A percentile compares a stretch with the other conserved stretches of the same genome.
phyloP scores from a whole-genome alignment of 2,113 vertebrate species.

The Epinephelus cyanopodus region DNA sequence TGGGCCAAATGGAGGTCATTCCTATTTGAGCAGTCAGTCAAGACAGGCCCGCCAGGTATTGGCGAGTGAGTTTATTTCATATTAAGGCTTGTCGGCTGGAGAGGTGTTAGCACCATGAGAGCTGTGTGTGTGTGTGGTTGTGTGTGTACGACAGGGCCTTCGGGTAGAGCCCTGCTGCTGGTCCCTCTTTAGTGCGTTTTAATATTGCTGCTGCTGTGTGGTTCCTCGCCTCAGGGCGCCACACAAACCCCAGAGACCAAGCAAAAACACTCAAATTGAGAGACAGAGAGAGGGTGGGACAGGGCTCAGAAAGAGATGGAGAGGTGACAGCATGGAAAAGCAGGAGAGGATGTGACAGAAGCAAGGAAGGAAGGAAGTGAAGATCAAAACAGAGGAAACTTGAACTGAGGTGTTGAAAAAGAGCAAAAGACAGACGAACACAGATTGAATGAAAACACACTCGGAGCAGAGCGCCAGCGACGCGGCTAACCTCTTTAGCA shows the following conservation, averaged over 20 bases:
- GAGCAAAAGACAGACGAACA: background rate
- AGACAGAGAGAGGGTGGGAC: constrained; percentile 23
- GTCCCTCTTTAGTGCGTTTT: constrained; percentile 79
- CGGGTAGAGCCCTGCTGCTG: constrained; percentile 61
- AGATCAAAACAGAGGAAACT: background rate
- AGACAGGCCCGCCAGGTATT: constrained; percentile 76
- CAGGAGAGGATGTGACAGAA: constrained; percentile 3
- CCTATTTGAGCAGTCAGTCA: constrained; percentile 80
- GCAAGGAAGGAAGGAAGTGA: background rate
- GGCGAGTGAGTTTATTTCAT: constrained; percentile 79
- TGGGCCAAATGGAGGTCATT: constrained; percentile 79
- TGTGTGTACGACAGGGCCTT: constrained; percentile 50
- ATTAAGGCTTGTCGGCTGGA: constrained; percentile 74
- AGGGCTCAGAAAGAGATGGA: constrained; percentile 18
- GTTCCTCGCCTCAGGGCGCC: constrained; percentile 62
- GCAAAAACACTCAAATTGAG: constrained; percentile 43
- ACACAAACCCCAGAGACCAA: constrained; percentile 59
- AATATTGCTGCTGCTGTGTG: constrained; percentile 72
- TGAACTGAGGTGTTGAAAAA: background rate
- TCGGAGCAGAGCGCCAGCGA: constrained; percentile 10
- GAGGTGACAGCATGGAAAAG: background rate
- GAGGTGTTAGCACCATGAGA: constrained; percentile 63
- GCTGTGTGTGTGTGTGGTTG: constrained; percentile 6
- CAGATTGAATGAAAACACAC: constrained; percentile 1
- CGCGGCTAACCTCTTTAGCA: constrained; percentile 58